Percentiles rank a stretch among this genome's conserved stretches.
Conservation (phyloP, 2,113 vertebrate genomes). For the Sander lucioperca region DNA sequence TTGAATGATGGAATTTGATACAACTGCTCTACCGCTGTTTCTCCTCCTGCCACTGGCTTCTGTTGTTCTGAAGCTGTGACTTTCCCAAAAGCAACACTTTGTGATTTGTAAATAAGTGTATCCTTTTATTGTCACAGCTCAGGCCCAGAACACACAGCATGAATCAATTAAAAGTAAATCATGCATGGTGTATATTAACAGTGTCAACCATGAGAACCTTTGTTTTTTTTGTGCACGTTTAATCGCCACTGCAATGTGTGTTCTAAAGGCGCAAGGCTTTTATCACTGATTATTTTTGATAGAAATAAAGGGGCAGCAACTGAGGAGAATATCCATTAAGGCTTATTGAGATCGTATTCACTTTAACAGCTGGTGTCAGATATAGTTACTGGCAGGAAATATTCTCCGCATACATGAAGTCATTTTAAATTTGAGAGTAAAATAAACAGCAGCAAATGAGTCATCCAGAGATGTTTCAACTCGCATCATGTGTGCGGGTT, state of each 20-base stretch:
- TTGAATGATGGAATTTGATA: slow-evolving; percentile 7
- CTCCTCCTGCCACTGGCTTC: slow-evolving; percentile 7
- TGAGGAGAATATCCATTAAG: slow-evolving; percentile 20
- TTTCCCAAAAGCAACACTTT: slow-evolving; percentile 59
- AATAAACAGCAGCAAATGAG: background rate
- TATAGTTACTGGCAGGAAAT: slow-evolving; percentile 6
- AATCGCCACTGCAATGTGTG: background rate
- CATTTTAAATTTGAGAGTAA: slow-evolving; percentile 26
- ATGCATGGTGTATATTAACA: slow-evolving; percentile 1
- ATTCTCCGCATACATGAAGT: slow-evolving; percentile 27
- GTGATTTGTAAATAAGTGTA: slow-evolving; percentile 54
- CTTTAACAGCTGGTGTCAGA: slow-evolving; percentile 42
- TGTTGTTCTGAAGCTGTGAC: slow-evolving; percentile 49
- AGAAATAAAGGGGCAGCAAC: background rate
- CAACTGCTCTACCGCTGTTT: background rate
- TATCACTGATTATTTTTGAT: background rate
- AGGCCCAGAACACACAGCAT: slow-evolving; percentile 16
- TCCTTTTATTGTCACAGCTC: slow-evolving; percentile 1
- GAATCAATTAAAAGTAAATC: slow-evolving; percentile 14
- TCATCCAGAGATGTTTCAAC: background rate
- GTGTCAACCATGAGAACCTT: background rate
- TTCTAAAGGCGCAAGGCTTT: background rate
- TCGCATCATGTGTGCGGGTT: background rate
- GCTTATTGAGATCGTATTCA: slow-evolving; percentile 11
- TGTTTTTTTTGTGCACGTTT: slow-evolving; percentile 17